phyloP scores from a whole-genome alignment of 2,113 vertebrate genomes.

The Amphiprion percula region DNA sequence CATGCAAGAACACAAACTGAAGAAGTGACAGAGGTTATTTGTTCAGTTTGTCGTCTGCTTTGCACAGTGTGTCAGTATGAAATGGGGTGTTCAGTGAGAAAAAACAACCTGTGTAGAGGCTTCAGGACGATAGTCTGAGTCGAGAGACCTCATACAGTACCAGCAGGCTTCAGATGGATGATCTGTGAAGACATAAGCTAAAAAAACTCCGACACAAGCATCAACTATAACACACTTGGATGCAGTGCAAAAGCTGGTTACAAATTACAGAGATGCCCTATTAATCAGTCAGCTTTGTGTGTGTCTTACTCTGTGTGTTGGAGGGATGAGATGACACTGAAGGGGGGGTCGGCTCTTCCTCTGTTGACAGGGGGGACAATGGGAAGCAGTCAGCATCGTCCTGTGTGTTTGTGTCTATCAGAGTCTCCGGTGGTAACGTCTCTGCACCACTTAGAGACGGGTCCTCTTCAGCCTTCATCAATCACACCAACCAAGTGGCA shows the following conservation, averaged over 20 bases:
- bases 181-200: slow-evolving; percentile 42
- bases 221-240: background rate
- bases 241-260: background rate
- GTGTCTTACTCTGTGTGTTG: slow-evolving; percentile 54
- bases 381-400: slow-evolving; percentile 37
- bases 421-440: slow-evolving; percentile 34
- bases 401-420: slow-evolving; percentile 43
- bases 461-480: slow-evolving; percentile 37
- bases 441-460: slow-evolving; percentile 32
- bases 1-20: too few relatives aligned
- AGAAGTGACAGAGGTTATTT: background rate
- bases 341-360: slow-evolving; percentile 40
- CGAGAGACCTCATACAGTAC: slow-evolving; percentile 83
- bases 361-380: slow-evolving; percentile 39
- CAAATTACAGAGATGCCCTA: background rate
- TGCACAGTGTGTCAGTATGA: background rate
- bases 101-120: slow-evolving; percentile 59
- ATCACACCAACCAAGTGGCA: slow-evolving; percentile 25
- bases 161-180: slow-evolving; percentile 76
- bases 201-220: background rate
- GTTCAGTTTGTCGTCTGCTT: background rate
- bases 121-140: slow-evolving; percentile 63
- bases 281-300: background rate
- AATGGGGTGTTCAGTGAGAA: background rate
- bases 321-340: slow-evolving; percentile 50